These are phyloP conservation scores for Ephestia elutella DNA, from an alignment of 1,140 invertebrate genomes.

Conservation along the genomic window DNA sequence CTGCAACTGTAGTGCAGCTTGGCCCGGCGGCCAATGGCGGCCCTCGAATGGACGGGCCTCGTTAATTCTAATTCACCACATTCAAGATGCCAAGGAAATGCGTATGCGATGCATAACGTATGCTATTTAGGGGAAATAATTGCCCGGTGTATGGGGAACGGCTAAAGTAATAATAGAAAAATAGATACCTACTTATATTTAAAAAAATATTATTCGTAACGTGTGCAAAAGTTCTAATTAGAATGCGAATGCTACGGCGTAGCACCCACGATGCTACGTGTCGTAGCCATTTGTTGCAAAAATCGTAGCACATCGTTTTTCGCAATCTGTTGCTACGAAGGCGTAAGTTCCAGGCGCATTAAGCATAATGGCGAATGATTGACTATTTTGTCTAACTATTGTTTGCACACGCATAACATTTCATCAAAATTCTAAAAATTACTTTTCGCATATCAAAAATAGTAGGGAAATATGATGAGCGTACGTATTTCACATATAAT, in stretches of 20 bases:
- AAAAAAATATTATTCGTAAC: too few species aligned
- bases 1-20: conserved; percentile 4
- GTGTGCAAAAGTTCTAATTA: background rate
- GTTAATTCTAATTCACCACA: conserved; percentile 2
- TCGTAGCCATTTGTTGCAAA: background rate
- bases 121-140: background rate
- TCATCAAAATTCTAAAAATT: too few species aligned
- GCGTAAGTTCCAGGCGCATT: background rate
- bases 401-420: too few species aligned
- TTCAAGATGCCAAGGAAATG: conserved; percentile 3
- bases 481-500: too few species aligned
- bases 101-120: background rate
- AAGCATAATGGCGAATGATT: too few species aligned
- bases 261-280: background rate
- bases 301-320: background rate
- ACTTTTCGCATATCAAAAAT: too few species aligned
- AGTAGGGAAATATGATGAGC: too few species aligned
- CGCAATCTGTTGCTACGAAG: background rate
- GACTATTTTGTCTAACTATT: too few species aligned
- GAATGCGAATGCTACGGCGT: background rate
- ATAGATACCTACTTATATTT: too few species aligned
- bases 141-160: background rate
- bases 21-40: background rate
- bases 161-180: background rate
- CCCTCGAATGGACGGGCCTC: background rate